Base-by-base conservation (phyloP, 2,113 vertebrate genomes). In the Ictalurus punctatus region DNA sequence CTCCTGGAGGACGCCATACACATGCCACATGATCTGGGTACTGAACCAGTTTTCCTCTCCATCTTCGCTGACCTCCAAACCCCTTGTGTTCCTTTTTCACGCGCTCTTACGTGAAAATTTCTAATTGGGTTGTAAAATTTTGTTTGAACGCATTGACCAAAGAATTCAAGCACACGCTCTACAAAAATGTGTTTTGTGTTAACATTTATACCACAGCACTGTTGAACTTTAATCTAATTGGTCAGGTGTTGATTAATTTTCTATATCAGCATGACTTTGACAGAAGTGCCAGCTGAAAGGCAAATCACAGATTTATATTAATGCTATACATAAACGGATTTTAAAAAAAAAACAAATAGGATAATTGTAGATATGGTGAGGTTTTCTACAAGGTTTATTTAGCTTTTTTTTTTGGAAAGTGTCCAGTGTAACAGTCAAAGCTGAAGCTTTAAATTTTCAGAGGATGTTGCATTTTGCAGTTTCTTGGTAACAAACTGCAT, bases 1-100 rank as follows among this genome's bases (percentile, higher is more conserved):
- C 92, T 93, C 40, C 92, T 96, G 95, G 96, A 96, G 25, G 94
- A 96, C 92, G 94, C 92, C 94, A 95, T 96, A 92, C 95, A 96
- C 92, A 95, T 96, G 95, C 94, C 95, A 88, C 91, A 93, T 63
- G 92, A 93, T 90, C 86, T 93, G 91, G 94, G 94, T 94, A 94
- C 83, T 91, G 67, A 84, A 83, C 59, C 74, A 86, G 84, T 91
- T 89, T 88, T 89, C 88, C 69, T 92, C 88, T 80, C 2, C 83
- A 9, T 86, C 23, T 44, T 91, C 54, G 61, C 27, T 91, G 30
- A 27, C 40, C 27, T 54, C 48, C n/a, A 71, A 71, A 81, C 90
- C 89, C 54, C 1, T 82, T 2, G 76, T 21, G 44, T 90, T 12
- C 71, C 63, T 67, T 65, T 44, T 9, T 83, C 67, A 73, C 30